A percentile compares a stretch with the other conserved stretches of the same genome.
Evolutionary conservation across 2,113 vertebrate genomes (phyloP).

Genomic region (Geococcyx californianus): DNA sequence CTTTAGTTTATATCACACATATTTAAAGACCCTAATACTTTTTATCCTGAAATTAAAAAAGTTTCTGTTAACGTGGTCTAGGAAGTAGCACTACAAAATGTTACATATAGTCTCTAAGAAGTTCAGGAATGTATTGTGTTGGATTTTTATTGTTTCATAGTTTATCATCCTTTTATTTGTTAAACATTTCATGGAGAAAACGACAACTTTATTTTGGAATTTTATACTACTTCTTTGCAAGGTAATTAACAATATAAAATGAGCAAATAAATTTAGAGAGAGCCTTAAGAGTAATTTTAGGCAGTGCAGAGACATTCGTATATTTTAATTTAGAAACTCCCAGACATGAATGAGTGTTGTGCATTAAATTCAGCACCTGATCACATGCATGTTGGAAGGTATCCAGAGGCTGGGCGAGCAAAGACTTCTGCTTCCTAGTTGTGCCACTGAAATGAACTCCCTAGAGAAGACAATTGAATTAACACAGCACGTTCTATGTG

Average conservation of each 20-base stretch:
- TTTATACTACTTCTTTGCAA: background rate
- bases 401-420: conserved; percentile 69
- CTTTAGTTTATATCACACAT: background rate
- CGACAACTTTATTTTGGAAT: background rate
- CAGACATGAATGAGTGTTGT: conserved; percentile 51
- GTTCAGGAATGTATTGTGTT: background rate
- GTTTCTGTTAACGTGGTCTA: background rate
- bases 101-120: background rate
- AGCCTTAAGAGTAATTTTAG: conserved; percentile 19
- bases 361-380: conserved; percentile 73
- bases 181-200: background rate
- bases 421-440: conserved; percentile 71
- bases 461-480: conserved; percentile 79
- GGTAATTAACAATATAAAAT: conserved; percentile 6
- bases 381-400: conserved; percentile 67
- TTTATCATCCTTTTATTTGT: background rate
- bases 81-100: background rate
- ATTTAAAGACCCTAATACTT: background rate
- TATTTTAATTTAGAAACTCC: conserved; percentile 71
- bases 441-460: conserved; percentile 76
- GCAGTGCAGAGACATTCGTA: conserved; percentile 25
- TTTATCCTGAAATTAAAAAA: background rate
- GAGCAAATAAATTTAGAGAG: conserved; percentile 3
- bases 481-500: conserved; percentile 69
- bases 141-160: background rate